A percentile compares a stretch with the other conserved stretches of the same genome.
Evolutionary conservation across 2,113 vertebrate species (phyloP).

Genomic region (Eonycteris spelaea): DNA sequence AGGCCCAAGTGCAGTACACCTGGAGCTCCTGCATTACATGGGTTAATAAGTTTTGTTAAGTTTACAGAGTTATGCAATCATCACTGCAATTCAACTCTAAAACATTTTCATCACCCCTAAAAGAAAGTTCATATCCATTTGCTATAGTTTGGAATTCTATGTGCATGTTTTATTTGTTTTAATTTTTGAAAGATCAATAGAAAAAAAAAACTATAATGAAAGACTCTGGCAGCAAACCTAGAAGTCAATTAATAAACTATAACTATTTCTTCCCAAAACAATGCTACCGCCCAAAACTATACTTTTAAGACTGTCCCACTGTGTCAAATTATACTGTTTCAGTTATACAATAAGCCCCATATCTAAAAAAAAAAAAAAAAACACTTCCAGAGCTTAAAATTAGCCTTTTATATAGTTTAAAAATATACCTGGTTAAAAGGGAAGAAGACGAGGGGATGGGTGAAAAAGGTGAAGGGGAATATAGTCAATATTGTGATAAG

Average conservation of each 20-base stretch:
- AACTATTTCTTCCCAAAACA: not conserved
- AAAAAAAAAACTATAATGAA: not conserved
- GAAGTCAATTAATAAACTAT: not conserved
- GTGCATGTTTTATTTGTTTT: not conserved
- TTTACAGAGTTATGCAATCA: not conserved
- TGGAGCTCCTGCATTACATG: no score
- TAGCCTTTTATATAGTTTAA: not conserved
- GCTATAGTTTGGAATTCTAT: not conserved
- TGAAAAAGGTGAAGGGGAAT: not conserved
- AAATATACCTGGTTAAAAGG: not conserved
- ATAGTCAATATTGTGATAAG: not conserved
- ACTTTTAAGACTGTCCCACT: not conserved
- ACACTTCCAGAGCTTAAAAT: not conserved
- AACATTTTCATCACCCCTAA: not conserved
- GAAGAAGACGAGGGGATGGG: not conserved
- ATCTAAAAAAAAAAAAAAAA: not conserved
- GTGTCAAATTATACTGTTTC: not conserved
- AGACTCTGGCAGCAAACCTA: not conserved
- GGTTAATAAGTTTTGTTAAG: constrained; percentile 1
- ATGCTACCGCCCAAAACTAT: not conserved
- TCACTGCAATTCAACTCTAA: not conserved
- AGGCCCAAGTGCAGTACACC: no score
- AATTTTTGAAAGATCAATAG: not conserved
- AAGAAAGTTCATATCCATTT: not conserved
- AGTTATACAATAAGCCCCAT: not conserved